Evolutionary conservation across 2,888 invertebrate genomes (phyloP).

Genomic region (Cataglyphis rosenhaueri): DNA sequence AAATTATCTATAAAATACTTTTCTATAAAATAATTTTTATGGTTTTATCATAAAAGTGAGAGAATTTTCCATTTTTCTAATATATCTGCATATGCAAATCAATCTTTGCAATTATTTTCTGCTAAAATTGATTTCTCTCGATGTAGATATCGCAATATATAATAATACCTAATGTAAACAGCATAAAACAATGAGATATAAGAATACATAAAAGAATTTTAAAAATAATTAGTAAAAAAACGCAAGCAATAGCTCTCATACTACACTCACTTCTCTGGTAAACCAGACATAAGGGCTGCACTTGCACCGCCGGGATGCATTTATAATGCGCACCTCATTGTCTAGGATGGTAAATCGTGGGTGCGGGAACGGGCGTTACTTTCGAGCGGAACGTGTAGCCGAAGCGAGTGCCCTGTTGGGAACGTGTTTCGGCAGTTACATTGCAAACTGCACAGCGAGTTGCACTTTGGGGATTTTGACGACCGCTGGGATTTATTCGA

Average conservation of each 20-base stretch:
- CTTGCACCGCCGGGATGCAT: conserved; percentile 69
- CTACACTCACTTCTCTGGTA: conserved; percentile 50
- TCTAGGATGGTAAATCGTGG: conserved; percentile 63
- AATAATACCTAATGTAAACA: neutral
- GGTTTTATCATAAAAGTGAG: too few species aligned
- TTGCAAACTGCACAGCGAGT: conserved; percentile 20
- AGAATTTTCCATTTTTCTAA: neutral
- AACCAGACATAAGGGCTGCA: conserved; percentile 57
- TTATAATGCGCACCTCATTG: conserved; percentile 67
- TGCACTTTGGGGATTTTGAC: conserved; percentile 42
- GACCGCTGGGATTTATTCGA: conserved; percentile 42
- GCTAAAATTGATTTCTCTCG: neutral
- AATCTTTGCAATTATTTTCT: neutral
- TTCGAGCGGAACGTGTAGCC: conserved; percentile 19
- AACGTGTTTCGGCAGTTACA: conserved; percentile 33
- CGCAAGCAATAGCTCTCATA: conserved; percentile 1
- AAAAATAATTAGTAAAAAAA: neutral
- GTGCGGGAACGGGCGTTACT: conserved; percentile 55
- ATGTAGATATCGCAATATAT: neutral
- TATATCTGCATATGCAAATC: neutral
- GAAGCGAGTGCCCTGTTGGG: conserved; percentile 40
- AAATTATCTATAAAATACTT: too few species aligned
- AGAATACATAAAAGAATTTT: neutral
- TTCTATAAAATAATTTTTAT: neutral
- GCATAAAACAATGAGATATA: neutral